Evolutionary conservation across 2,888 invertebrate genomes (phyloP), one percentile per base, ranked within the genome.

Genomic region (Steromphala cineraria): DNA sequence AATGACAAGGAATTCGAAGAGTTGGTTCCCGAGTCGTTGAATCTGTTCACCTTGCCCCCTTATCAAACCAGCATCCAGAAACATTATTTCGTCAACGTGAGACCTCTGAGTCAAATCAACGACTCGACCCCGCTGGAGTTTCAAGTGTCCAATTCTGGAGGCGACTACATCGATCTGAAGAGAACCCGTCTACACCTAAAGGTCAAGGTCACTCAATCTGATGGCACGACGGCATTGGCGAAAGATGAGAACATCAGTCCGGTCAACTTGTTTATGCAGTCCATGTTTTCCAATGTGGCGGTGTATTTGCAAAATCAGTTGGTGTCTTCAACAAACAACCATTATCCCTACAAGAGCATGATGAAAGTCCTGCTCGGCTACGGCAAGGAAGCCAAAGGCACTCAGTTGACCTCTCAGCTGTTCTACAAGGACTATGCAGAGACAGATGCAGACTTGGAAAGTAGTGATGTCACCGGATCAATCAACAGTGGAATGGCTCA

Each of bases 1-100:
- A 71, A 71, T 17, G 71, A 15, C 28, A 71, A 71, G 31, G 71
- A 71, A 36, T 31, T 71, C 10, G 71, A 71, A 71, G 71, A 71
- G 71, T 17, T 40, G 17, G 17, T 71, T 5, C 24, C 28, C 8
- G 46, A 46, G 13, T 17, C 71, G 3, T 71, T 71, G 71, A 46
- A 71, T 46, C 62, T 19, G 0, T 56, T 56, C n/a, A n/a, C 36
- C 31, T 19, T 71, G 19, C 71, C 71, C 2, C 31, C 71, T 0
- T 71, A 71, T n/a, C 71, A 71, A 17, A 24, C 31, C 13, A 28
- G 28, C 15, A 17, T 31, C 0, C 40, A 36, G 31, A 15, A 17
- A 15, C 71, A 71, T 71, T 71, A 40, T 4, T 36, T 36, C 10
- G 28, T 71, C 1, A 21, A 71, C 24, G 17, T 24, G n/a, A 0